Conservation (phyloP, 2,113 vertebrate species). For the Passer montanus region DNA sequence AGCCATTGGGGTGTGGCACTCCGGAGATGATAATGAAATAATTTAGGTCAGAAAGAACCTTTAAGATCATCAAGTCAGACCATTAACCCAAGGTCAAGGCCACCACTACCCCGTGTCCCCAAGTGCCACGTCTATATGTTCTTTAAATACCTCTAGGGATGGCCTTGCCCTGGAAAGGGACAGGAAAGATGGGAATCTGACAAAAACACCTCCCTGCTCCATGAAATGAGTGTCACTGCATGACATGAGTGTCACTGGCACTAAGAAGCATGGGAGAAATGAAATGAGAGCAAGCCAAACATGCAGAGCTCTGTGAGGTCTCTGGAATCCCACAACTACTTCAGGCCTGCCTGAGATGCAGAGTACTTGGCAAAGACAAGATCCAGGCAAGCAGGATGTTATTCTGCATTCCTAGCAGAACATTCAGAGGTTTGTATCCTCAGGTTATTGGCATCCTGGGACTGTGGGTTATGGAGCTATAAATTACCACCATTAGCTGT, state of each 20-base stretch:
- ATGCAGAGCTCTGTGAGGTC: not conserved
- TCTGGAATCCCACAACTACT: not conserved
- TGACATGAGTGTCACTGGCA: not conserved
- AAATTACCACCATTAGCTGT: not conserved
- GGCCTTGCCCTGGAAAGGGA: not conserved
- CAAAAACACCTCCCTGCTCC: not conserved
- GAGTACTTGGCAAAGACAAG: not conserved
- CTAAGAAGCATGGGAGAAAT: not conserved
- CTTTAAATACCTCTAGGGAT: not conserved
- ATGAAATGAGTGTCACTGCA: not conserved
- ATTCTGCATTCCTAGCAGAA: not conserved
- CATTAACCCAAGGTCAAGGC: not conserved
- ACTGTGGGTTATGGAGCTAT: not conserved
- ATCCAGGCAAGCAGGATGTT: not conserved
- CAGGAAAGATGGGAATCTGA: not conserved
- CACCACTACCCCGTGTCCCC: not conserved
- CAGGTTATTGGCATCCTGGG: not conserved
- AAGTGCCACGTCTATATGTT: rapidly evolving
- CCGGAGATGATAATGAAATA: not conserved
- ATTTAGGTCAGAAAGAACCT: not conserved
- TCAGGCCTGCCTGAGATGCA: not conserved
- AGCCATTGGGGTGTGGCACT: not conserved
- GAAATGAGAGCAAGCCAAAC: not conserved
- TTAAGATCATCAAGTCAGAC: not conserved
- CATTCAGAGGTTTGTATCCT: not conserved